Base-by-base conservation (phyloP, 2,888 invertebrate genomes). In the Cephus pulcher region DNA sequence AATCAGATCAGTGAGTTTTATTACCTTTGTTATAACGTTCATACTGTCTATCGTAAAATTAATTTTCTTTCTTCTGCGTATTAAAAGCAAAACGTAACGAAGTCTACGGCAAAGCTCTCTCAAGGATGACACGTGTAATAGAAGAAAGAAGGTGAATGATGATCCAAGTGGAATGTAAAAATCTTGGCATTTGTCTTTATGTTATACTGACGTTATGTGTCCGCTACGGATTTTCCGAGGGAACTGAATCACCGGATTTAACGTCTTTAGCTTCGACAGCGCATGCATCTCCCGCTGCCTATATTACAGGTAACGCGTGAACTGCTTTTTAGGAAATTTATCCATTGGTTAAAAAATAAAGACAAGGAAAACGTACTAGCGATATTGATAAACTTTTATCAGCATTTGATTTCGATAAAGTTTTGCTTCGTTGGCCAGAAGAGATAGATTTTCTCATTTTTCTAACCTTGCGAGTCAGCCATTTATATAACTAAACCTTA, bases 301-400 rank as follows among this genome's bases (percentile, higher is more conserved):
- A 69, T 34, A 78, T 78, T 40, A 78, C 78, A 34, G 78, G 78
- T 78, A 78, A 75, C 56, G 56, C 23, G 9, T 56, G 56, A 23
- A 56, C 15, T 56, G 23, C 9, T 56, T 56, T 0, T 56, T 23
- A 23, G 6, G 23, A 56, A 6, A 23, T 9, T 56, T 56, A 23
- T 56, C 0, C 9, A 9, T 9, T 56, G 23, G 23, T 56, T 56
- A 9, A 23, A 23, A 56, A 23, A 23, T 56, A 23, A 23, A 23
- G 2, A 23, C 23, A 1, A 2, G 1, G 9, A 23, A 9, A 56
- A 15, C 23, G 9, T 56, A 56, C 23, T 9, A 23, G 9, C 2
- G 9, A 56, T 9, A 3, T 56, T 23, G 56, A 56, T 56, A 6
- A 6, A 9, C 23, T 2, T 23, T 23, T 56, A 56, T 56, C 23